Conservation (phyloP, 2,888 invertebrate species). For the Melieria picta region DNA sequence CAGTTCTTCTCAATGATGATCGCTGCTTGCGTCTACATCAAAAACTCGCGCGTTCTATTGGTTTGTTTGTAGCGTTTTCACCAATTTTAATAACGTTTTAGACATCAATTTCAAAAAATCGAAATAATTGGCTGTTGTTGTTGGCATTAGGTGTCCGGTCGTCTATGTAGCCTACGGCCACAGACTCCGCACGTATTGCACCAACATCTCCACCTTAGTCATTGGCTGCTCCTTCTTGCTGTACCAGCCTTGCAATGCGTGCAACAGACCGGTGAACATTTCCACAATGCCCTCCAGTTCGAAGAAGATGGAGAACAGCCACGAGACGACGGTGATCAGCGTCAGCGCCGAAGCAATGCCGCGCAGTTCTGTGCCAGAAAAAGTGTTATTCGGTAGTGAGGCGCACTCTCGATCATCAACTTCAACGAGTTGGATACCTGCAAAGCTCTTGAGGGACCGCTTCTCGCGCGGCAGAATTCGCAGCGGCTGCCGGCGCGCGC, state of each 20-base stretch:
- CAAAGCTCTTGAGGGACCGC: conserved; percentile 31
- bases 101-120: conserved; percentile 26
- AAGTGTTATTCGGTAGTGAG: too few species aligned
- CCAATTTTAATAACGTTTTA: conserved; percentile 24
- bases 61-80: background rate
- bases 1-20: too few species aligned
- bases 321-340: conserved; percentile 39
- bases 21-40: too few species aligned
- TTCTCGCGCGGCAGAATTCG: conserved; percentile 32
- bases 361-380: conserved; percentile 17
- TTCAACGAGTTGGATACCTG: conserved; percentile 25
- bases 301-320: conserved; percentile 42
- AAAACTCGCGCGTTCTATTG: too few species aligned
- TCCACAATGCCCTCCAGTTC: conserved; percentile 39
- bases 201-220: conserved; percentile 41
- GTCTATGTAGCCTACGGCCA: conserved; percentile 11
- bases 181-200: conserved; percentile 38
- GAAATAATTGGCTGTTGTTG: conserved; percentile 24
- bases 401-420: background rate
- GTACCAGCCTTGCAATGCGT: conserved; percentile 33
- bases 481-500: conserved; percentile 26
- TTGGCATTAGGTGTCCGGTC: background rate
- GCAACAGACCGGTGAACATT: conserved; percentile 22
- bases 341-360: conserved; percentile 38
- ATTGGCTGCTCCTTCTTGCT: conserved; percentile 35